Base-by-base conservation (phyloP, 2,113 vertebrate genomes). In the Poicephalus meyeri region DNA sequence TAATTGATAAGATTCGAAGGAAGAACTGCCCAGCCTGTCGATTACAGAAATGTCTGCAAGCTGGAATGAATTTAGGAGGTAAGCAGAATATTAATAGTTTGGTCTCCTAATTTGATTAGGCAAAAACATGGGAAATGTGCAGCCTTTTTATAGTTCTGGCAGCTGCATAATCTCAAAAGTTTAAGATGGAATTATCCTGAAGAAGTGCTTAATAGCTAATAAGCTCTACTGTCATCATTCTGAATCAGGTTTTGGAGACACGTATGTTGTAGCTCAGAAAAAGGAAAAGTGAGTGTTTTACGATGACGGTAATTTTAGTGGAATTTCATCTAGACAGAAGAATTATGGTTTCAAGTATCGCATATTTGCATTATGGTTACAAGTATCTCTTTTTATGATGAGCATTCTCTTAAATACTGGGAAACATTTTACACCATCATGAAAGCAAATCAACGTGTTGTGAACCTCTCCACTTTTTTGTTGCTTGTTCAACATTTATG, bases 1-100 rank as follows among this genome's bases (percentile, higher is more conserved):
- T 99, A 97, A 99, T 99, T 97, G 99, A 99, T 97, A 99, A 99
- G 98, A 99, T 99, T 97, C 98, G 99, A 69, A 98, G 99, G 97
- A 99, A 99, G 98, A 99, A 99, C 97, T 99, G 99, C 96, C 99
- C 99, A n/a, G 99, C 99, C 33, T 99, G 99, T 95, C 98, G 99
- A 69, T 98, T 99, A 98, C 99, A 99, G 97, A 99, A 99, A 98
- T 99, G 99, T 98, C 99, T 99, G 83, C 99, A 99, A 98, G 99
- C 99, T 70, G 99, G 99, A 91, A 99, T 99, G 99, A 99, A 99
- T 97, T 98, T 99, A 66, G 99, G 99, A 99, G 99, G 99, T 99
- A 98, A 98, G 97, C 94, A 93, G 94, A 93, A 61, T 88, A 93
- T 88, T 89, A 94, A 55, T 70, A 81, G 63, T 84, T 96, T 42